Percentiles rank a stretch among this genome's conserved stretches.
phyloP scores from a whole-genome alignment of 1,140 invertebrate genomes.

The Zaprionus ornatus region DNA sequence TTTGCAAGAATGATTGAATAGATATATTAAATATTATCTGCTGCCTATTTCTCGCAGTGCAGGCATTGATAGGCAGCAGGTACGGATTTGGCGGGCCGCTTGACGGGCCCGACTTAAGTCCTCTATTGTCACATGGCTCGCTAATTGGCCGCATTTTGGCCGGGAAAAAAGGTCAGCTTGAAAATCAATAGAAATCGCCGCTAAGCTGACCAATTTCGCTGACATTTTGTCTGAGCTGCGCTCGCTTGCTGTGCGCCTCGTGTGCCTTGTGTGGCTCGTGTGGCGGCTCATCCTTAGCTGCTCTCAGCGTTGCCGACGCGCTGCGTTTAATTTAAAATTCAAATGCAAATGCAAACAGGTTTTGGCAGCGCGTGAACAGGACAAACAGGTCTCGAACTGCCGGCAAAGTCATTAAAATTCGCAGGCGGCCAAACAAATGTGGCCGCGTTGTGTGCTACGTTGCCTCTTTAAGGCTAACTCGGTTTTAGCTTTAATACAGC shows the following conservation, averaged over 20 bases:
- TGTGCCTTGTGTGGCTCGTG: constrained; percentile 43
- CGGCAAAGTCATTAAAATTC: constrained; percentile 71
- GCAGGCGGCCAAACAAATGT: constrained; percentile 66
- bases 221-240: not conserved
- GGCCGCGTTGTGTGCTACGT: constrained; percentile 39
- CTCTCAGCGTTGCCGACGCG: constrained; percentile 35
- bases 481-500: constrained; percentile 38
- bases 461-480: constrained; percentile 61
- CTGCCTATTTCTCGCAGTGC: not conserved
- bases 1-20: no score
- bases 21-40: no score
- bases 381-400: constrained; percentile 16
- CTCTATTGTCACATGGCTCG: constrained; percentile 19
- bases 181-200: constrained; percentile 61
- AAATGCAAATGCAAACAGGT: constrained; percentile 69
- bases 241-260: constrained; percentile 31
- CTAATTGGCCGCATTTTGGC: constrained; percentile 61
- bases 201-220: constrained; percentile 26
- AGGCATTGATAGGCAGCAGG: not conserved
- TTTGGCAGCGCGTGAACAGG: not conserved
- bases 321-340: constrained; percentile 77
- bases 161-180: constrained; percentile 56
- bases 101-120: constrained; percentile 34
- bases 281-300: not conserved
- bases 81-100: constrained; percentile 20